These are phyloP conservation scores for Zaprionus lineosus DNA, from an alignment of 2,888 invertebrate species.

Conservation along the genomic window DNA sequence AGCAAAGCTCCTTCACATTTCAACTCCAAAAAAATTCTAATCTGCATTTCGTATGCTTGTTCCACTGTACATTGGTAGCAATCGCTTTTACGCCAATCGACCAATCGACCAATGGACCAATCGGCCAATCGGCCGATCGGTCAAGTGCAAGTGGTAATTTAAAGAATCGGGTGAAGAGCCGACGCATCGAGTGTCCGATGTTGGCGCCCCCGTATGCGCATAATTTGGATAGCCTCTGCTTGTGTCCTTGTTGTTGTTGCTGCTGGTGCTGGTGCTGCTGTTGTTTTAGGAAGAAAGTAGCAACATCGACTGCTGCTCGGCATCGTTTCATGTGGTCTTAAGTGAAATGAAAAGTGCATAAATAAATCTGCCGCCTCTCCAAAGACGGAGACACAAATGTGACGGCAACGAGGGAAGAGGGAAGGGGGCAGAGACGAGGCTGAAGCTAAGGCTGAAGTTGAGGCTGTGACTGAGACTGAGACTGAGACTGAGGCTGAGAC, in stretches of 20 bases:
- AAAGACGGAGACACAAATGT: constrained; percentile 13
- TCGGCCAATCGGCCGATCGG: too few species aligned
- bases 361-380: constrained; percentile 65
- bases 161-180: constrained; percentile 64
- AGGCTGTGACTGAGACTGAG: too few species aligned
- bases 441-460: too few species aligned
- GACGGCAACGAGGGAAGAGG: too few species aligned
- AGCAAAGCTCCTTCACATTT: constrained; percentile 1
- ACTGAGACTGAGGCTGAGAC: too few species aligned
- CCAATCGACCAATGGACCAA: too few species aligned
- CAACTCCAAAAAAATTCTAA: not conserved
- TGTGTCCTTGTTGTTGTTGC: constrained; percentile 1
- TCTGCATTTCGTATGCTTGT: too few species aligned
- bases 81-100: constrained; percentile 44
- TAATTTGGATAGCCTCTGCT: constrained; percentile 34
- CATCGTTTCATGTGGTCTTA: constrained; percentile 68
- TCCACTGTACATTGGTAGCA: constrained; percentile 41
- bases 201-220: constrained; percentile 69
- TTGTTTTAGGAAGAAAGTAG: constrained; percentile 57
- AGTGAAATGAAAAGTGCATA: constrained; percentile 77
- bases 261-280: constrained; percentile 3
- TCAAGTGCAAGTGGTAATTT: constrained; percentile 77
- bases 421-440: too few species aligned
- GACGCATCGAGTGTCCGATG: constrained; percentile 56
- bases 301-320: constrained; percentile 42